Base-by-base conservation (phyloP, 2,113 vertebrate genomes). In the Odobenus rosmarus region DNA sequence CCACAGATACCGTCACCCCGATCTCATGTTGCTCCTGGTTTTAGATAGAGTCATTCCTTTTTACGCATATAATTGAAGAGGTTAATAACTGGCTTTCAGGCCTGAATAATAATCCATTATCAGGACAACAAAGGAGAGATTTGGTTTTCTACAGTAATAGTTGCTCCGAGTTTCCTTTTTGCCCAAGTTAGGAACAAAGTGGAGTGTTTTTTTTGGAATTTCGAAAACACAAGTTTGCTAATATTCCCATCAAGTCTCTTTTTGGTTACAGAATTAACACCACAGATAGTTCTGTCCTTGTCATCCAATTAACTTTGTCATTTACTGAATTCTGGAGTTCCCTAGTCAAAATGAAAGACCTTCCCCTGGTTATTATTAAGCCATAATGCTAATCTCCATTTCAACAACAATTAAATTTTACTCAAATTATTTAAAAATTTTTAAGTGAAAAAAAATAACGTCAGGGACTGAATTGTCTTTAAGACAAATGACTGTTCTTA, bases 321-420 rank as follows among this genome's bases (percentile, higher is more conserved):
- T 39, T 83, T 88, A 57, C 57, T 82, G 79, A 62, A 33, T 59
- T 84, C 64, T 24, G 39, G 53, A 53, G 28, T 57, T 39, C 85
- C 83, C 72, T 3, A 5, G 85, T 88, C 67, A 77, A 67, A 95
- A 90, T 0, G 33, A 81, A 95, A 97, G 81, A 16, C 42, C 53
- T 95, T 80, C 55, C 42, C 10, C 46, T 61, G 2, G 31, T 55
- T 53, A 67, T 77, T 92, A 95, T 74, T 77, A 95, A 95, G 61
- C 64, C 24, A 28, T 55, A 33, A 33, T 31, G 11, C 62, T 97
- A 42, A 96, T 94, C 96, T 97, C 67, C 33, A 24, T n/a, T 84
- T 93, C 74, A 87, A 59, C 61, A 64, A 64, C 59, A 71, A 96
- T 94, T 90, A 67, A 74, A 74, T 94, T 93, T 94, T 88, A 90